Evolutionary conservation across 1,140 invertebrate genomes (phyloP).

Genomic region (Acromyrmex echinatior): DNA sequence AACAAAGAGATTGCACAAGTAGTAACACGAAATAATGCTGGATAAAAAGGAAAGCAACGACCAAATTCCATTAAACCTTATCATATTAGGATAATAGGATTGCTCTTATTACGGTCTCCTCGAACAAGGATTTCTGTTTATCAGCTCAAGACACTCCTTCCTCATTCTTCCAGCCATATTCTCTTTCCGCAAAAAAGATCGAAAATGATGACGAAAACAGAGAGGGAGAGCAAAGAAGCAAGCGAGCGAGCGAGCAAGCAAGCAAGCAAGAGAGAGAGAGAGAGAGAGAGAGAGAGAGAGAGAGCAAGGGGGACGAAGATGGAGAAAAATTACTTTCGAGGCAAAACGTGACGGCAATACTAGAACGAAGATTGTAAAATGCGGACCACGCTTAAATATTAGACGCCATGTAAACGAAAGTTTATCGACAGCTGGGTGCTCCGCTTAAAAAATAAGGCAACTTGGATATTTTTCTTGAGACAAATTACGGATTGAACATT

Average conservation of each 20-base stretch:
- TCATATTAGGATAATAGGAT: constrained; percentile 78
- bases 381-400: constrained; percentile 75
- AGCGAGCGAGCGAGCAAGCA: neutral
- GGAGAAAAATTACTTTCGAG: constrained; percentile 77
- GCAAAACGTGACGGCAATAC: constrained; percentile 76
- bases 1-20: neutral
- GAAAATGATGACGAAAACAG: constrained; percentile 37
- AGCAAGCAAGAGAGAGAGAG: neutral
- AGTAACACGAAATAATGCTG: constrained; percentile 25
- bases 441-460: neutral
- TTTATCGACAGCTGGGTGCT: constrained; percentile 42
- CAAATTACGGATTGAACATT: constrained; percentile 52
- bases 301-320: neutral
- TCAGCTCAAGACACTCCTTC: constrained; percentile 77
- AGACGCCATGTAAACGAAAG: constrained; percentile 49
- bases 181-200: constrained; percentile 22
- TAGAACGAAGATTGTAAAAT: constrained; percentile 73
- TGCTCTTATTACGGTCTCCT: constrained; percentile 74
- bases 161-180: constrained; percentile 58
- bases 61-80: constrained; percentile 73
- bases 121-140: constrained; percentile 78
- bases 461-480: constrained; percentile 27
- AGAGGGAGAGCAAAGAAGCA: neutral
- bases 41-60: constrained; percentile 33
- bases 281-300: constrained; percentile 7